phyloP scores from a whole-genome alignment of 2,113 vertebrate species.

The Myotis lucifugus region DNA sequence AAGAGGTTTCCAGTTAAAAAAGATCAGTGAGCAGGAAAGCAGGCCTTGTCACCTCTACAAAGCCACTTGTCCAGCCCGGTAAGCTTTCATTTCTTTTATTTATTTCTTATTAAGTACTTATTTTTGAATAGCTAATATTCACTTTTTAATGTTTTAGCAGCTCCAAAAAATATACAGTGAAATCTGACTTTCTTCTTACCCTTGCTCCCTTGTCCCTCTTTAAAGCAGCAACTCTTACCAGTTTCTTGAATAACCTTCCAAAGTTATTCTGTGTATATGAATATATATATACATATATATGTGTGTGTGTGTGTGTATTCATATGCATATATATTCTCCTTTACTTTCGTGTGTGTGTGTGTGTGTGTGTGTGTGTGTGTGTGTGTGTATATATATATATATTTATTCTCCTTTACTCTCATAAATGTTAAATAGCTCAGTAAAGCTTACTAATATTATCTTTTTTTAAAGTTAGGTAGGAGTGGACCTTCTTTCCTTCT shows the following conservation, averaged over 20 bases:
- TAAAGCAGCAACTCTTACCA: background rate
- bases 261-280: background rate
- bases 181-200: background rate
- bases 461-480: slow-evolving; percentile 10
- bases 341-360: background rate
- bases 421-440: background rate
- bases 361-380: too few species aligned
- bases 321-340: background rate
- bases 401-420: background rate
- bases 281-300: background rate
- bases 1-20: slow-evolving; percentile 90
- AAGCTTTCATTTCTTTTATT: slow-evolving; percentile 66
- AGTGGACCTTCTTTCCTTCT: background rate
- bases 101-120: slow-evolving; percentile 6
- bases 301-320: too few species aligned
- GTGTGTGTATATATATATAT: background rate
- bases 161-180: background rate
- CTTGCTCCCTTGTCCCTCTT: background rate
- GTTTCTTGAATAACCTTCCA: slow-evolving; percentile 6
- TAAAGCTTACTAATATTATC: background rate
- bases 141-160: slow-evolving; percentile 36
- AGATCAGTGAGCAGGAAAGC: slow-evolving; percentile 84
- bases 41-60: slow-evolving; percentile 85
- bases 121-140: slow-evolving; percentile 38
- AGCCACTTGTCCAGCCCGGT: slow-evolving; percentile 91